Conservation (phyloP, 2,888 invertebrate genomes). For the Eupithecia dodoneata region DNA sequence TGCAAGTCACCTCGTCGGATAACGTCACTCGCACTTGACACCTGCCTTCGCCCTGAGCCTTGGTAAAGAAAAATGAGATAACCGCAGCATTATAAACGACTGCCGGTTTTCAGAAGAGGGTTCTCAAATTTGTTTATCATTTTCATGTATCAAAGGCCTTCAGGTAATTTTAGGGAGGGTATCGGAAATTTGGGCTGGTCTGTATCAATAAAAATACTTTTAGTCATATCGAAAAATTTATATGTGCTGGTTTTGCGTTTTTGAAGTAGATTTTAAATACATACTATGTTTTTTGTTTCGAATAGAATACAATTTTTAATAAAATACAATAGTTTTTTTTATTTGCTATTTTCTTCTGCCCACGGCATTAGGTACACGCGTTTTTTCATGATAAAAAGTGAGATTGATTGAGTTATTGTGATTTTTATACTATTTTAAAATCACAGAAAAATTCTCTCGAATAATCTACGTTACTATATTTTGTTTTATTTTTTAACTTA, state of each 20-base stretch:
- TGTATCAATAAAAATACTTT: background rate
- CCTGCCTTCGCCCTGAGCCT: slow-evolving; percentile 30
- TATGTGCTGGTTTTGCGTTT: background rate
- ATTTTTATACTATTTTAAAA: too few species aligned
- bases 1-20: slow-evolving; percentile 64
- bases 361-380: too few species aligned
- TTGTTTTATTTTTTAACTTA: too few species aligned
- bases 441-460: too few species aligned
- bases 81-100: slow-evolving; percentile 56
- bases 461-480: too few species aligned
- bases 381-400: too few species aligned
- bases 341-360: too few species aligned
- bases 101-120: slow-evolving; percentile 37
- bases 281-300: background rate
- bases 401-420: too few species aligned
- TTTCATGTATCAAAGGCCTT: slow-evolving; percentile 16
- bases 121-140: slow-evolving; percentile 36
- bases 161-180: slow-evolving; percentile 2
- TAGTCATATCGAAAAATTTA: background rate
- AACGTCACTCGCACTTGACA: slow-evolving; percentile 73
- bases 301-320: too few species aligned
- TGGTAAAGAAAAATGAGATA: slow-evolving; percentile 53
- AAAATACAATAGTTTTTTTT: too few species aligned
- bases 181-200: background rate
- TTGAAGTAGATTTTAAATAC: background rate